Percentiles rank a stretch among this genome's conserved stretches.
Conservation (phyloP, 2,797 vertebrate genomes). For the Coregonus suidteri region DNA sequence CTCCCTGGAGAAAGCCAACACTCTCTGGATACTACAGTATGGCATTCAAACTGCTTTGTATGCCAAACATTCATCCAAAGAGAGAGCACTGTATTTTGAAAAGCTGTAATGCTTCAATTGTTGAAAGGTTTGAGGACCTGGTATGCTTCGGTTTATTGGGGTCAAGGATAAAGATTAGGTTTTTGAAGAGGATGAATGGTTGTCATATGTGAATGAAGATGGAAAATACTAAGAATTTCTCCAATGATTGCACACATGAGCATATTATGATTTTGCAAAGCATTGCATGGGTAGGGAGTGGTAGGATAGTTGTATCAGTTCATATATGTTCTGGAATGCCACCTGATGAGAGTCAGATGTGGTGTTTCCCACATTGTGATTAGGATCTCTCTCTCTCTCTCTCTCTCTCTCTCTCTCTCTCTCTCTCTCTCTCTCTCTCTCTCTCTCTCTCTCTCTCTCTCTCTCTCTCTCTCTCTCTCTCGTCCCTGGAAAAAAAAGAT, state of each 20-base stretch:
- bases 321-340: not conserved
- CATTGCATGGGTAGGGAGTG: not conserved
- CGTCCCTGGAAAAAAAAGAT: too few relatives aligned
- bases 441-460: too few relatives aligned
- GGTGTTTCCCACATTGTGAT: conserved; percentile 34
- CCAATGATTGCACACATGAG: not conserved
- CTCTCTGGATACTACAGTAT: not conserved
- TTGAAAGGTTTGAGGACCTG: conserved; percentile 44
- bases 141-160: not conserved
- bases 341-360: not conserved
- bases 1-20: not conserved
- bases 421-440: too few relatives aligned
- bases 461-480: too few relatives aligned
- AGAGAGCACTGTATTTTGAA: conserved; percentile 50
- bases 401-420: too few relatives aligned
- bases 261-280: not conserved
- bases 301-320: not conserved
- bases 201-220: conserved; percentile 52
- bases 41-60: conserved; percentile 52
- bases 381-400: too few relatives aligned
- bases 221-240: not conserved
- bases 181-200: conserved; percentile 36
- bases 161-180: conserved; percentile 64
- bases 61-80: conserved; percentile 66
- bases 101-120: conserved; percentile 71